Percentiles rank a stretch among this genome's conserved stretches.
These are phyloP conservation scores for Platycheirus albimanus DNA, from an alignment of 2,888 invertebrate genomes.

Conservation along the genomic window DNA sequence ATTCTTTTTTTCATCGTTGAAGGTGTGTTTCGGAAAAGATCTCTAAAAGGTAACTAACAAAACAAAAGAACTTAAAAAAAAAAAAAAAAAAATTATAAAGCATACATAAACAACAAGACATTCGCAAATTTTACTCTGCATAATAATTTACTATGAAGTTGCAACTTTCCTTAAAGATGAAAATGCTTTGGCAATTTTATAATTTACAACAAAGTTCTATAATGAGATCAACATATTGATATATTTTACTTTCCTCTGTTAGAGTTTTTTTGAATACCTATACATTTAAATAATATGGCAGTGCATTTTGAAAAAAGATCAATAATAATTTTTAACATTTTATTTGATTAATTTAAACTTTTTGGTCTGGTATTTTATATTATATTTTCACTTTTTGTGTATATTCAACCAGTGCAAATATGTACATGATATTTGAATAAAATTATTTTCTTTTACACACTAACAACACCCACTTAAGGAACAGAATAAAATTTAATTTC, in stretches of 20 bases:
- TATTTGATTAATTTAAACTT: constrained; percentile 49
- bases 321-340: constrained; percentile 57
- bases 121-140: constrained; percentile 68
- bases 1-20: constrained; percentile 84
- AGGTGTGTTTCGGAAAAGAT: constrained; percentile 98
- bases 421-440: constrained; percentile 48
- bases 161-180: constrained; percentile 60
- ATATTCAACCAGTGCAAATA: constrained; percentile 55
- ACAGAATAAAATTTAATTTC: too few relatives aligned
- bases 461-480: constrained; percentile 8
- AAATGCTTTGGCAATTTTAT: constrained; percentile 69
- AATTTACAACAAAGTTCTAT: constrained; percentile 63
- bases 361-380: constrained; percentile 56
- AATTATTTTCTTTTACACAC: constrained; percentile 23
- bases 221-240: constrained; percentile 46
- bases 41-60: constrained; percentile 94
- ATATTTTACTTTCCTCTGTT: constrained; percentile 58
- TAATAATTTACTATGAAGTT: constrained; percentile 68
- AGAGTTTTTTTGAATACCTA: constrained; percentile 46
- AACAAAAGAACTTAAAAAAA: constrained; percentile 72
- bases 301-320: constrained; percentile 72
- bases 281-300: constrained; percentile 56
- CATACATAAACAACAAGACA: constrained; percentile 73
- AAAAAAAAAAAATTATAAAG: constrained; percentile 75
- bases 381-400: constrained; percentile 52